Percentiles rank a stretch among this genome's conserved stretches.
Conservation (phyloP, 2,797 vertebrate species). For the Lepilemur septentrionalis region DNA sequence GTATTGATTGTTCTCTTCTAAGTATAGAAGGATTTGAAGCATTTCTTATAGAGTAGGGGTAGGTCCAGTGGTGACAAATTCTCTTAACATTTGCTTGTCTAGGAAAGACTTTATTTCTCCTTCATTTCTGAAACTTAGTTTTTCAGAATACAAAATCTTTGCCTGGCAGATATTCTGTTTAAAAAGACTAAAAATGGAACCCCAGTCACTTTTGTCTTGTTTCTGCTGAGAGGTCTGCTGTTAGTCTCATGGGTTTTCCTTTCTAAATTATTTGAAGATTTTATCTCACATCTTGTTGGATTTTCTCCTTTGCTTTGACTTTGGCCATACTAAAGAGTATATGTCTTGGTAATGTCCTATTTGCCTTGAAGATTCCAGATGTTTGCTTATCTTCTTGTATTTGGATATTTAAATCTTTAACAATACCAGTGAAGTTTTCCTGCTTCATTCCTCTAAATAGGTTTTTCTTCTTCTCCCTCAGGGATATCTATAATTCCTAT, state of each 20-base stretch:
- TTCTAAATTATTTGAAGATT: neutral
- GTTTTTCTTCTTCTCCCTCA: neutral
- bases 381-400: neutral
- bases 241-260: neutral
- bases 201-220: neutral
- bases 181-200: neutral
- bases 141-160: neutral
- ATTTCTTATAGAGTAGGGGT: neutral
- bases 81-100: neutral
- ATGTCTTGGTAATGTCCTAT: neutral
- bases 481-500: neutral
- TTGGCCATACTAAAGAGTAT: neutral
- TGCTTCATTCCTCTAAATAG: neutral
- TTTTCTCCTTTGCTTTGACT: neutral
- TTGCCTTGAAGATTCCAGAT: neutral
- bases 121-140: neutral
- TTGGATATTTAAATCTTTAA: neutral
- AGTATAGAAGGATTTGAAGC: neutral
- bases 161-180: neutral
- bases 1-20: neutral
- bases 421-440: neutral
- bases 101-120: neutral
- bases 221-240: neutral
- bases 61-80: neutral
- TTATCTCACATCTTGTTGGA: neutral